A percentile compares a stretch with the other conserved stretches of the same genome.
Evolutionary conservation across 2,888 invertebrate genomes (phyloP).

Genomic region (Ganaspis brasiliensis): DNA sequence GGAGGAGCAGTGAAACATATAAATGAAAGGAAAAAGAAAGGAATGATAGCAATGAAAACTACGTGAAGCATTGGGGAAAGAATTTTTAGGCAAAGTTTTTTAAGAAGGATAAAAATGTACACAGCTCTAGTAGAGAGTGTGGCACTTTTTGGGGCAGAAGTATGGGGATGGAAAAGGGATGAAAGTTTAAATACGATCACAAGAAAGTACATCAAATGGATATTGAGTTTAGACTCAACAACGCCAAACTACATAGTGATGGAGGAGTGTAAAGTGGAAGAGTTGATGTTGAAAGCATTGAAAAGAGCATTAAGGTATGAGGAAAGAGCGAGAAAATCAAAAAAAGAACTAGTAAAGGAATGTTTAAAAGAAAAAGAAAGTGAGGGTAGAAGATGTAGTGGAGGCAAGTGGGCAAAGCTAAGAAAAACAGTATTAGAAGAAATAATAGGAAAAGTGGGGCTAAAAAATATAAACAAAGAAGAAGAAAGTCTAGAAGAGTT

Average conservation of each 20-base stretch:
- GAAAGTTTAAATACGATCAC: slow-evolving; percentile 14
- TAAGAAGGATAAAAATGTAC: slow-evolving; percentile 45
- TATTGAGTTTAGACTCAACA: slow-evolving; percentile 26
- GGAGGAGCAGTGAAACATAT: slow-evolving; percentile 42
- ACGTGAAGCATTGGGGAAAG: slow-evolving; percentile 50
- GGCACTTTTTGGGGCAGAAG: slow-evolving; percentile 50
- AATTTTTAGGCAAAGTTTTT: slow-evolving; percentile 32
- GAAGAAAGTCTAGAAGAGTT: too few species aligned
- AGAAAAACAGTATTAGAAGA: too few species aligned
- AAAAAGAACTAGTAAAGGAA: too few species aligned
- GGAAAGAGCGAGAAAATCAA: too few species aligned
- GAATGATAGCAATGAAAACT: slow-evolving; percentile 21
- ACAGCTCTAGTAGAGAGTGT: slow-evolving; percentile 44
- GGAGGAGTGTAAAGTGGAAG: slow-evolving; percentile 8
- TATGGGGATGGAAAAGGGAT: slow-evolving; percentile 54
- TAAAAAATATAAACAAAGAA: too few species aligned
- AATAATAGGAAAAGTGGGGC: too few species aligned
- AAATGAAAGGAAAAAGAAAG: slow-evolving; percentile 33
- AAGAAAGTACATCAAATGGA: slow-evolving; percentile 39
- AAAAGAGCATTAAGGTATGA: slow-evolving; percentile 34
- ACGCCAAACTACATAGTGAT: slow-evolving; percentile 44
- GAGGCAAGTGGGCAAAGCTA: too few species aligned
- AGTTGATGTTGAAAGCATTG: slow-evolving; percentile 5
- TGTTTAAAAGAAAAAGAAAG: too few species aligned
- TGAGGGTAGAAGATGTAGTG: too few species aligned